These are phyloP conservation scores for Tachystola acroxantha DNA, from an alignment of 2,888 invertebrate species.

Conservation along the genomic window DNA sequence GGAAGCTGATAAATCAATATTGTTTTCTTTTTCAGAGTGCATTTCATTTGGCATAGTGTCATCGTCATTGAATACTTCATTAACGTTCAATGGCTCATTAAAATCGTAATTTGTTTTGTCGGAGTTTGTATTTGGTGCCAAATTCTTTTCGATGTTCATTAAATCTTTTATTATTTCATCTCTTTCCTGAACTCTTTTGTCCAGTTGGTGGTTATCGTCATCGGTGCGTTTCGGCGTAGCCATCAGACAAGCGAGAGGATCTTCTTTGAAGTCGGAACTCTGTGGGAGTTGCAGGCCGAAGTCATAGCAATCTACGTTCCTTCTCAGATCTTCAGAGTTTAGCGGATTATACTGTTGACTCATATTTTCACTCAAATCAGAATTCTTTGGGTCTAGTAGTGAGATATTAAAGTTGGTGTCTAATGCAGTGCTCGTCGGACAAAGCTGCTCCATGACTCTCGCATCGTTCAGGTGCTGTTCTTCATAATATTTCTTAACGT, in stretches of 20 bases:
- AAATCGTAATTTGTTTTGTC: conserved; percentile 26
- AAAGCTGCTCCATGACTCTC: conserved; percentile 57
- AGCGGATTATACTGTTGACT: conserved; percentile 50
- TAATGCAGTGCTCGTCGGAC: conserved; percentile 54
- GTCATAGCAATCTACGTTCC: conserved; percentile 63
- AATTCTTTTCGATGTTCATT: conserved; percentile 60
- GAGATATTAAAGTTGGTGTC: conserved; percentile 65
- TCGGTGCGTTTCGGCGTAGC: conserved; percentile 52
- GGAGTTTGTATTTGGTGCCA: conserved; percentile 30
- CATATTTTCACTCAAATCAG: conserved; percentile 50
- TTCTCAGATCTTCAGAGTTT: conserved; percentile 53
- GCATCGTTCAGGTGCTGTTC: conserved; percentile 59
- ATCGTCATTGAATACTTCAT: conserved; percentile 10
- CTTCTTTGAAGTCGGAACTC: conserved; percentile 57
- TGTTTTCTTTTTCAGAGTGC: conserved; percentile 22
- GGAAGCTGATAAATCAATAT: conserved; percentile 23
- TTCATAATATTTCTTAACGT: conserved; percentile 68
- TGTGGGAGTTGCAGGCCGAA: conserved; percentile 59
- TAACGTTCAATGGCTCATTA: conserved; percentile 17
- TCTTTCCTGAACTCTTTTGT: conserved; percentile 47
- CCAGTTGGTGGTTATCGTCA: conserved; percentile 38
- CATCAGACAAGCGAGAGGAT: conserved; percentile 60
- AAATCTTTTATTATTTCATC: conserved; percentile 68
- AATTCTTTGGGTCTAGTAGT: conserved; percentile 52
- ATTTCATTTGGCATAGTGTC: conserved; percentile 14